Base-by-base conservation (phyloP, 2,797 vertebrate species). In the Tenualosa thibaudeaui region DNA sequence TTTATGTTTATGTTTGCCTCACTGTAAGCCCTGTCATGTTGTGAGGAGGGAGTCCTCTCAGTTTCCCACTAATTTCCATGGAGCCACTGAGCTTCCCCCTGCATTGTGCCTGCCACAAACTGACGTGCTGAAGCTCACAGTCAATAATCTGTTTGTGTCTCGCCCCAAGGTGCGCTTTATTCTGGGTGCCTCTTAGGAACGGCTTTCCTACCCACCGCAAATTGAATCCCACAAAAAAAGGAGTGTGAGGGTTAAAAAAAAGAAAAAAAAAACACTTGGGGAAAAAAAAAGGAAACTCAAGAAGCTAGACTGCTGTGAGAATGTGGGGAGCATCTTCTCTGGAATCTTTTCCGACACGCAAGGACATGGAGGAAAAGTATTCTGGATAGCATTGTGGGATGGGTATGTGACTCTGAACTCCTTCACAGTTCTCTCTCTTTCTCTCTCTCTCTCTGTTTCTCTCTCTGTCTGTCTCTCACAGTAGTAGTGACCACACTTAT, bases 91-190 rank as follows among this genome's bases (percentile, higher is more conserved):
- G 46, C 46, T 7, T 46, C 46, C 46, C 46, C 46, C 46, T 1
- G 31, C 31, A 31, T 31, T 31, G 31, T 31, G 31, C 31, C 31
- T 46, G 46, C 46, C 43, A 24, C 85, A 84, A 86, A 83, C 49
- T 86, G 86, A 86, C 86, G 81, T 82, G 84, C 78, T 81, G 37
- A 78, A 84, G 87, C 83, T 78, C 58, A 65, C 68, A 86, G 90
- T 91, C 89, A 90, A 86, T 89, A 88, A 90, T 85, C 84, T 86
- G 84, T 84, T 68, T 82, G 15, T 87, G 89, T 88, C 75, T 87
- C 89, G 91, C 91, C 92, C 89, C 90, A 85, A 88, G 90, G 82
- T 87, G 86, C 85, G 84, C 86, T 87, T 89, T 89, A 88, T 84
- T 85, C 82, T 84, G 86, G 31, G 13, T 22, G 58, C 43, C 37